Evolutionary conservation across 2,888 invertebrate species (phyloP).

Genomic region (Rotaria magnacalcarata): DNA sequence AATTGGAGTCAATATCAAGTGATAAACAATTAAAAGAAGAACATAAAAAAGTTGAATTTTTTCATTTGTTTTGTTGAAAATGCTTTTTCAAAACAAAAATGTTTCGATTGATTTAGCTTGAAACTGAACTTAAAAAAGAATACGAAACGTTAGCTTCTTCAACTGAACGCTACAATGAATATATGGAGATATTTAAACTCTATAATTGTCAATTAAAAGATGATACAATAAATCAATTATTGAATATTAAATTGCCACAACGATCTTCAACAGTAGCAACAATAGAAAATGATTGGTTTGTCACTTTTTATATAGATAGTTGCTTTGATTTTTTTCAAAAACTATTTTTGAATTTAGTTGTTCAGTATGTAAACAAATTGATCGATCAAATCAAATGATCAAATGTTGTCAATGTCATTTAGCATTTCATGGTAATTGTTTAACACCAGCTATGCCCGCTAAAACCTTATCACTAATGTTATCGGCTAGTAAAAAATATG

Average conservation of each 20-base stretch:
- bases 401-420: constrained; percentile 42
- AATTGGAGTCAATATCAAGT: background rate
- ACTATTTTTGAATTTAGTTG: background rate
- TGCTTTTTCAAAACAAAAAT: background rate
- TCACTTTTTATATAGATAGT: no score
- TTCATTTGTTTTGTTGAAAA: background rate
- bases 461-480: constrained; percentile 15
- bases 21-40: constrained; percentile 19
- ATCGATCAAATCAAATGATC: constrained; percentile 38
- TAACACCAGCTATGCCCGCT: constrained; percentile 35
- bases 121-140: constrained; percentile 27
- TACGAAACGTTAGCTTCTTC: background rate
- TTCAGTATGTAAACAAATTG: constrained; percentile 36
- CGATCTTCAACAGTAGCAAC: background rate
- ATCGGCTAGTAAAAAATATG: constrained; percentile 29
- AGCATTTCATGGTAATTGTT: constrained; percentile 43
- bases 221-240: background rate
- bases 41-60: background rate
- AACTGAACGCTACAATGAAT: background rate
- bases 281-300: background rate
- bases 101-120: background rate
- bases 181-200: background rate
- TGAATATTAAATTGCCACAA: background rate
- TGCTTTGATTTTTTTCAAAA: background rate
- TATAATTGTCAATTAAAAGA: constrained; percentile 18